Percentiles rank a stretch among this genome's conserved stretches.
Conservation (phyloP, 2,888 invertebrate species). For the Steinernema hermaphroditum region DNA sequence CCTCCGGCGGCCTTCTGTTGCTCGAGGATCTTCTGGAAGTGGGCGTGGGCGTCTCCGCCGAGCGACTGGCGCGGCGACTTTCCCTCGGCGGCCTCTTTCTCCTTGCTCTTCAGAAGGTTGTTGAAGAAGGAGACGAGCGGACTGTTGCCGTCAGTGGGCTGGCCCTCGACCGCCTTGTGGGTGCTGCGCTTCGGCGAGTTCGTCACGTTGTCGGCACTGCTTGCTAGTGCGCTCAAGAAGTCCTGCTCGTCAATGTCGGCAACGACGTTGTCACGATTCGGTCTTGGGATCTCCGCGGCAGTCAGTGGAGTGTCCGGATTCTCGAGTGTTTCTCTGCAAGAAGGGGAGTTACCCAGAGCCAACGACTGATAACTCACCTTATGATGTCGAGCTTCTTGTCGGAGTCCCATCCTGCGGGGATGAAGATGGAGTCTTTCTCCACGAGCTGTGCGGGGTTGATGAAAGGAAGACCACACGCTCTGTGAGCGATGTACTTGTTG, state of each 20-base stretch:
- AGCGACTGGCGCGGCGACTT: slow-evolving; percentile 27
- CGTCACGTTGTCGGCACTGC: background rate
- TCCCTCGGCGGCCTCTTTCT: slow-evolving; percentile 32
- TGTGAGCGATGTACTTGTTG: slow-evolving; percentile 62
- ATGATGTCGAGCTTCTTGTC: slow-evolving; percentile 61
- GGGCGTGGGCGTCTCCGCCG: slow-evolving; percentile 33
- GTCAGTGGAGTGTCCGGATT: slow-evolving; percentile 7
- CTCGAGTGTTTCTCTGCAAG: slow-evolving; percentile 5
- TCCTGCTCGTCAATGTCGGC: slow-evolving; percentile 26
- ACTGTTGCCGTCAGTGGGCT: slow-evolving; percentile 51
- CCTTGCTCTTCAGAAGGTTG: slow-evolving; percentile 55
- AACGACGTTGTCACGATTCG: background rate
- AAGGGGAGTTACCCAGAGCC: background rate
- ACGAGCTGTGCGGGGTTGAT: slow-evolving; percentile 60
- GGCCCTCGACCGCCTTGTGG: slow-evolving; percentile 45
- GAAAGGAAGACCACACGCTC: slow-evolving; percentile 60
- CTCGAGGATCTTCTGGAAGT: slow-evolving; percentile 36
- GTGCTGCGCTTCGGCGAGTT: slow-evolving; percentile 27
- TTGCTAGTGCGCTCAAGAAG: background rate
- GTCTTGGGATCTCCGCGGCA: slow-evolving; percentile 14
- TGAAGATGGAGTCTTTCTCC: slow-evolving; percentile 60
- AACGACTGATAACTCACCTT: slow-evolving; percentile 44
- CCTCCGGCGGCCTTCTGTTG: slow-evolving; percentile 2
- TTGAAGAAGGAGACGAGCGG: slow-evolving; percentile 64
- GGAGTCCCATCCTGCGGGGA: slow-evolving; percentile 65